Conservation (phyloP, 2,797 vertebrate genomes). For the Tamandua tetradactyla region DNA sequence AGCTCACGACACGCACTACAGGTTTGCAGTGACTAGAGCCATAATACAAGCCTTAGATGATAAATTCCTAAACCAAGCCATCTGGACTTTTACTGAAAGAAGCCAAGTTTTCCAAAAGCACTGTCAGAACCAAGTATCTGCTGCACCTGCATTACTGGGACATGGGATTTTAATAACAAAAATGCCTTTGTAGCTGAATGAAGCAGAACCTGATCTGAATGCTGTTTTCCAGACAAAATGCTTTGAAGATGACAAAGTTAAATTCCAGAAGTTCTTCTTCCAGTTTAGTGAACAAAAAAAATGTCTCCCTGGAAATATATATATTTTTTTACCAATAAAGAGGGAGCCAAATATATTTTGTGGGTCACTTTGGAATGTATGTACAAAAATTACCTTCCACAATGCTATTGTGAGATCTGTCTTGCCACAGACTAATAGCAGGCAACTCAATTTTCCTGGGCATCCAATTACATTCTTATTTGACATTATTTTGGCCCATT, state of each 20-base stretch:
- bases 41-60: neutral
- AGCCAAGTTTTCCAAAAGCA: slow-evolving; percentile 36
- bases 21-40: neutral
- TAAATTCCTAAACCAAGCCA: slow-evolving; percentile 47
- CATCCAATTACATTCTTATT: neutral
- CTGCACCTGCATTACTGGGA: neutral
- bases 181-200: slow-evolving; percentile 22
- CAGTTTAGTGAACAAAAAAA: neutral
- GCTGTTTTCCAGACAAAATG: slow-evolving; percentile 35
- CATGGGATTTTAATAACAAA: slow-evolving; percentile 42
- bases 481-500: neutral
- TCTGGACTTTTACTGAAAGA: slow-evolving; percentile 44
- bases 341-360: neutral
- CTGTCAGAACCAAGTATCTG: slow-evolving; percentile 6
- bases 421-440: neutral
- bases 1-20: neutral
- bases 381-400: slow-evolving; percentile 23
- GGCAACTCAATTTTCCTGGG: neutral
- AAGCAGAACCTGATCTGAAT: slow-evolving; percentile 53
- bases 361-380: neutral
- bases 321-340: neutral
- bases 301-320: neutral
- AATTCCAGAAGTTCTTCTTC: slow-evolving; percentile 65
- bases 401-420: neutral
- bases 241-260: slow-evolving; percentile 60